Percentiles rank a stretch among this genome's conserved stretches.
phyloP scores from a whole-genome alignment of 2,888 invertebrate genomes.

The Drosophila lutescens region DNA sequence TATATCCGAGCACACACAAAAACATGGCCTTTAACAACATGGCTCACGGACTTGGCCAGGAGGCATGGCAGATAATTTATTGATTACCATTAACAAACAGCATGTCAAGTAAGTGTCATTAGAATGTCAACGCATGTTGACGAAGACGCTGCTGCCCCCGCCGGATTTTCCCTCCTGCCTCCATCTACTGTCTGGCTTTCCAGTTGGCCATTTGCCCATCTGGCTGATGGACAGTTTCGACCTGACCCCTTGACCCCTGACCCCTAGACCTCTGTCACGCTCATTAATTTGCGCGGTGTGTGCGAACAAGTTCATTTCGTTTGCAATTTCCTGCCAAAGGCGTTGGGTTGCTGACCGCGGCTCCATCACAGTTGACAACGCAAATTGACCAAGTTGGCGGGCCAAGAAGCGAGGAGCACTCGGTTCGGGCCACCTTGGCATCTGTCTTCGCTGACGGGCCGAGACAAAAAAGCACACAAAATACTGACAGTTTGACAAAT shows the following conservation, averaged over 20 bases:
- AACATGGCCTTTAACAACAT: slow-evolving; percentile 20
- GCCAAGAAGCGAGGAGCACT: slow-evolving; percentile 6
- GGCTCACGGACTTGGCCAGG: neutral
- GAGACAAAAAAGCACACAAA: slow-evolving; percentile 63
- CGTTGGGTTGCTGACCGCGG: slow-evolving; percentile 49
- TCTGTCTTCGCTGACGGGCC: slow-evolving; percentile 68
- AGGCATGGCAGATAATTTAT: slow-evolving; percentile 56
- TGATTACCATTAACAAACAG: slow-evolving; percentile 65
- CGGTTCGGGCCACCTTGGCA: slow-evolving; percentile 43
- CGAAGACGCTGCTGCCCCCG: slow-evolving; percentile 25
- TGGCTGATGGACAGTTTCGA: slow-evolving; percentile 32
- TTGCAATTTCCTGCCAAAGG: slow-evolving; percentile 49
- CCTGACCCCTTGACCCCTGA: neutral
- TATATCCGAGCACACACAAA: slow-evolving; percentile 45
- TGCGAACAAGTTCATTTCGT: slow-evolving; percentile 63
- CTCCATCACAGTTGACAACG: slow-evolving; percentile 64
- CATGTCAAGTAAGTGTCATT: slow-evolving; percentile 73
- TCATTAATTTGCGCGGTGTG: slow-evolving; percentile 70
- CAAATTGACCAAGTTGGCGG: slow-evolving; percentile 50
- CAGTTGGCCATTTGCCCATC: slow-evolving; percentile 21
- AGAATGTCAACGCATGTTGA: slow-evolving; percentile 68
- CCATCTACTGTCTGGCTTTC: neutral
- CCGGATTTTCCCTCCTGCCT: neutral
- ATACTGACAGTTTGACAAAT: slow-evolving; percentile 78
- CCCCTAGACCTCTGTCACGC: slow-evolving; percentile 39